These are phyloP conservation scores for Ammospiza nelsoni DNA, from an alignment of 2,113 vertebrate species.

Conservation along the genomic window DNA sequence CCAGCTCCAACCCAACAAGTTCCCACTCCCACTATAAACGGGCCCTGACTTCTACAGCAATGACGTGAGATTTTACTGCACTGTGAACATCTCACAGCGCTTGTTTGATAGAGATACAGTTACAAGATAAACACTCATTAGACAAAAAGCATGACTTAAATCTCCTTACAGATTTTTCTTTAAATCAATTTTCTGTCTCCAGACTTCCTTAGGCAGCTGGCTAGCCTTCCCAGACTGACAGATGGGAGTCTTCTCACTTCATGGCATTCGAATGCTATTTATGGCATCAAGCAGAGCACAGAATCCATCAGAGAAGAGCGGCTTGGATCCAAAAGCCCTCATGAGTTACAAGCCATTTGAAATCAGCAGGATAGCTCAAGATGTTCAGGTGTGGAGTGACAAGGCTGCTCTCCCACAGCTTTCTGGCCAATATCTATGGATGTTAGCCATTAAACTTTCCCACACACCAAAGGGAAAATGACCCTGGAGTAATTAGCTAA, in stretches of 20 bases:
- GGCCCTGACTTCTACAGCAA: neutral
- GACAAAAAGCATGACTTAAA: constrained; percentile 9
- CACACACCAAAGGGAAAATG: neutral
- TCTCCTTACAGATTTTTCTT: neutral
- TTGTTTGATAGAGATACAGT: neutral
- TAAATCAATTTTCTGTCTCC: neutral
- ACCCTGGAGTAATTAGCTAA: constrained; percentile 37
- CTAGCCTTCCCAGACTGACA: neutral
- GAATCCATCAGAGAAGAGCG: neutral
- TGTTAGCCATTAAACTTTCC: neutral
- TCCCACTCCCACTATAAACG: neutral
- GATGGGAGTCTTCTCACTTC: neutral
- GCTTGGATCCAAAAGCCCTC: rapidly evolving
- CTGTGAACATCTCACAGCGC: neutral
- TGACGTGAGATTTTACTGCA: neutral
- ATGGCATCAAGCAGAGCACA: neutral
- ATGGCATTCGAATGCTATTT: neutral
- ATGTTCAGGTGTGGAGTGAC: neutral
- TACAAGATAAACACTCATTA: constrained; percentile 21
- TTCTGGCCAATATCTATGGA: neutral
- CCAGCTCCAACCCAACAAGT: neutral
- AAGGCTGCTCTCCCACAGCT: neutral
- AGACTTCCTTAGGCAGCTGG: constrained; percentile 8
- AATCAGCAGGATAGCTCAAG: neutral
- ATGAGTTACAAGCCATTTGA: neutral